These are phyloP conservation scores for Atta cephalotes DNA, from an alignment of 1,140 invertebrate genomes.

Conservation along the genomic window DNA sequence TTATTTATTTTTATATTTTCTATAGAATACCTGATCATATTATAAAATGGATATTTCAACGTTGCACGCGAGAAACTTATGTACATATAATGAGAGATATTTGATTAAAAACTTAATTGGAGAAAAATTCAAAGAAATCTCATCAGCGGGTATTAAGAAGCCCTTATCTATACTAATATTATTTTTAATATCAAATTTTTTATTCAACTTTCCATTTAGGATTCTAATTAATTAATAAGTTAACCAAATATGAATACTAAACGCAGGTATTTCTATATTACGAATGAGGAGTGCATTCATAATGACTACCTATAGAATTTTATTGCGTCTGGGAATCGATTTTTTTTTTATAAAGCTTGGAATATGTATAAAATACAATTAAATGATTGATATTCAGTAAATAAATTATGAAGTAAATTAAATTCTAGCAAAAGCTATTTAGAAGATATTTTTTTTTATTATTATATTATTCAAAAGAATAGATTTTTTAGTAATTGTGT, in stretches of 20 bases:
- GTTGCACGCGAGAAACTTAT: not conserved
- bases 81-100: not conserved
- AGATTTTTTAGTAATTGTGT: not conserved
- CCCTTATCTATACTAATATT: not conserved
- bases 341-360: not conserved
- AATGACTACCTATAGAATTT: slow-evolving; percentile 7
- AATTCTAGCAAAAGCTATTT: not conserved
- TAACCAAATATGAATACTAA: not conserved
- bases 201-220: not conserved
- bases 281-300: not conserved
- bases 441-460: not conserved
- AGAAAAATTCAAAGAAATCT: not conserved
- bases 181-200: slow-evolving; percentile 18
- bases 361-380: not conserved
- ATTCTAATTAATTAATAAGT: slow-evolving; percentile 21
- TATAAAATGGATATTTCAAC: slow-evolving; percentile 9
- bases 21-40: not conserved
- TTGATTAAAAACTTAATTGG: slow-evolving; percentile 19
- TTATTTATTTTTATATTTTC: slow-evolving; percentile 24
- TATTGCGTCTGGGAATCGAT: not conserved
- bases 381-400: not conserved
- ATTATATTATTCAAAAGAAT: not conserved
- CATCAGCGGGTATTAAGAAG: not conserved
- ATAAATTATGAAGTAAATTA: not conserved
- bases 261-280: not conserved